Base-by-base conservation (phyloP, 2,888 invertebrate genomes). In the Callinectes sapidus region DNA sequence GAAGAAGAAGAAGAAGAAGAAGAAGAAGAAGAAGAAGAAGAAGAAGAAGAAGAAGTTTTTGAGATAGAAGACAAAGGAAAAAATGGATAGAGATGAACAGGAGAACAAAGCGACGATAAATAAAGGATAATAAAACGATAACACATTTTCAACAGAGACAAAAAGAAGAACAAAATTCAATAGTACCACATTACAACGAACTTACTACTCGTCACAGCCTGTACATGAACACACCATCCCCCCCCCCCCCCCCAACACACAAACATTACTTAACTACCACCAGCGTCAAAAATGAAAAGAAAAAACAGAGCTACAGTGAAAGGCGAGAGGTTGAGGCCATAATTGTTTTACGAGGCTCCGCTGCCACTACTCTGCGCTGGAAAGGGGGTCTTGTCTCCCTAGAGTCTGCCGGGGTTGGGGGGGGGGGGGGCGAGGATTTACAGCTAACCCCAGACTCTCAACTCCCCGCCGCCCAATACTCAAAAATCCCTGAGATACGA, bases 401-500 rank as follows among this genome's bases (percentile, higher is more conserved):
- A 32, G 32, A 35, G 81, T 81, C 81, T 81, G 35, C 35, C 16
- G 48, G 48, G 14, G 23, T n/a, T 14, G 48, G 87, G 18, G 81
- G 81, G 1, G 2, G 42, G 13, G 42, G 87, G 18, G 16, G 87
- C 23, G 55, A 42, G 28, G 28, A 87, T 48, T 87, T 48, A 55
- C 42, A 54, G 23, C 87, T 48, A 28, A 32, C 32, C 55, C 32
- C 81, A 81, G 35, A 35, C 81, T 81, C 35, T 81, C 35, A 81
- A 81, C 81, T 81, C 81, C 35, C 35, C n/a, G 18, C 81, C 81
- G 32, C 81, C 81, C 81, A 18, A 81, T 81, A 35, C 81, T 35
- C 81, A 81, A 35, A 81, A 81, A 81, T 81, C 35, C 81, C 32
- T 81, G 81, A 81, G 81, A 81, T 81, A 81, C 16, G 81, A 81